Evolutionary conservation across 1,140 invertebrate species (phyloP).

Genomic region (Cydia fagiglandana): DNA sequence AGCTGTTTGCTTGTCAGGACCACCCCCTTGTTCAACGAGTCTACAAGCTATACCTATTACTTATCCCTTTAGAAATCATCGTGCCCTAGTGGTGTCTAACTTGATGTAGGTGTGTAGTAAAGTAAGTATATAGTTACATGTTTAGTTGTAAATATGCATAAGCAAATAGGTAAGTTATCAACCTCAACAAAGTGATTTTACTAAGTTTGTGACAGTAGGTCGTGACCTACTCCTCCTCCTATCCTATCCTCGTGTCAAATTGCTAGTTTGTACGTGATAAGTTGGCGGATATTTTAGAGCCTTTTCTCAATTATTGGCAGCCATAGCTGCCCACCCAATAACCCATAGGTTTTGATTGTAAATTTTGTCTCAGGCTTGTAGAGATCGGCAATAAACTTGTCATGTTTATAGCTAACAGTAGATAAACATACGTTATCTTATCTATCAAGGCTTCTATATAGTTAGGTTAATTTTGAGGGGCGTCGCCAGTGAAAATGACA

Average conservation of each 20-base stretch:
- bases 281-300: background rate
- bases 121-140: background rate
- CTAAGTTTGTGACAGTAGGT: too few relatives aligned
- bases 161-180: background rate
- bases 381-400: background rate
- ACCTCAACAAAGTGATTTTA: too few relatives aligned
- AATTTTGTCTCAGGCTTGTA: background rate
- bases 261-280: background rate
- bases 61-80: background rate
- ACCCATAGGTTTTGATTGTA: too few relatives aligned
- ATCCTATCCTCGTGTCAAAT: too few relatives aligned
- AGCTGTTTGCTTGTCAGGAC: constrained; percentile 4
- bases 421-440: background rate
- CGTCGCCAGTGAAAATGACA: too few relatives aligned
- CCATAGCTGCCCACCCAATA: too few relatives aligned
- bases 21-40: background rate
- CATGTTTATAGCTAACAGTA: background rate
- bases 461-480: too few relatives aligned
- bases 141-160: background rate
- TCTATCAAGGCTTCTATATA: background rate
- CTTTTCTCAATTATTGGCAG: too few relatives aligned
- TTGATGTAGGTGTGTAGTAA: too few relatives aligned
- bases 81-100: background rate
- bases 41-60: background rate
- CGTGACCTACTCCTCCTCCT: too few relatives aligned